A percentile compares a stretch with the other conserved stretches of the same genome.
Conservation (phyloP, 2,113 vertebrate genomes). For the Morone saxatilis region DNA sequence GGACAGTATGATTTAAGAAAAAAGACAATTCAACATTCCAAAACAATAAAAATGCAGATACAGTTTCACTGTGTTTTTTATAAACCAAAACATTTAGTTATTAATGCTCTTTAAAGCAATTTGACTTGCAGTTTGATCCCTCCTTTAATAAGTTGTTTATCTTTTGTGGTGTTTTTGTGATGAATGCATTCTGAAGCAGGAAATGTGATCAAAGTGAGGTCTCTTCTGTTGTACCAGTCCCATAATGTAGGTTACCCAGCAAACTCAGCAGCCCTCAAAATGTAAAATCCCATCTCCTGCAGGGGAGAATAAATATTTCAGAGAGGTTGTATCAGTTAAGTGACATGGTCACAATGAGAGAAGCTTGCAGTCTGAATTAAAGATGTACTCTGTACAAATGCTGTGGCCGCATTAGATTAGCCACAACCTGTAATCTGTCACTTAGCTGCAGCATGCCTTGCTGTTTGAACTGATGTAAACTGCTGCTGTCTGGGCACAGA, state of each 20-base stretch:
- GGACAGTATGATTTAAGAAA: background rate
- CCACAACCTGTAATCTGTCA: constrained; percentile 86
- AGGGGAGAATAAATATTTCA: constrained; percentile 79
- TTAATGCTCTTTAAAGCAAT: background rate
- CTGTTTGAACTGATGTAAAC: constrained; percentile 83
- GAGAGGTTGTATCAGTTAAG: constrained; percentile 74
- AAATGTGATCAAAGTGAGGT: background rate
- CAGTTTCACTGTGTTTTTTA: too few relatives aligned
- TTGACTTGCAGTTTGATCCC: background rate
- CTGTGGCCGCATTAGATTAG: constrained; percentile 83
- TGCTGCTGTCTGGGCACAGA: constrained; percentile 75
- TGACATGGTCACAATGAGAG: constrained; percentile 78
- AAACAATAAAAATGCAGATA: background rate
- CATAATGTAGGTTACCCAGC: constrained; percentile 19
- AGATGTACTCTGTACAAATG: constrained; percentile 81
- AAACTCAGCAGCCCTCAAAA: constrained; percentile 43
- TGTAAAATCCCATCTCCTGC: constrained; percentile 56
- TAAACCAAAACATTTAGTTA: background rate
- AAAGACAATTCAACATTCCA: background rate
- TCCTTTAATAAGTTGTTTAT: background rate
- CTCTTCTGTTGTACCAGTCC: background rate
- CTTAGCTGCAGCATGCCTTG: constrained; percentile 76
- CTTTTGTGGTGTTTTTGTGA: background rate
- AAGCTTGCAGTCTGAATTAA: constrained; percentile 83
- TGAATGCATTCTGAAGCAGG: background rate